Evolutionary conservation across 2,113 vertebrate species (phyloP), one percentile per base, ranked within the genome.

Genomic region (Gymnarchus niloticus): DNA sequence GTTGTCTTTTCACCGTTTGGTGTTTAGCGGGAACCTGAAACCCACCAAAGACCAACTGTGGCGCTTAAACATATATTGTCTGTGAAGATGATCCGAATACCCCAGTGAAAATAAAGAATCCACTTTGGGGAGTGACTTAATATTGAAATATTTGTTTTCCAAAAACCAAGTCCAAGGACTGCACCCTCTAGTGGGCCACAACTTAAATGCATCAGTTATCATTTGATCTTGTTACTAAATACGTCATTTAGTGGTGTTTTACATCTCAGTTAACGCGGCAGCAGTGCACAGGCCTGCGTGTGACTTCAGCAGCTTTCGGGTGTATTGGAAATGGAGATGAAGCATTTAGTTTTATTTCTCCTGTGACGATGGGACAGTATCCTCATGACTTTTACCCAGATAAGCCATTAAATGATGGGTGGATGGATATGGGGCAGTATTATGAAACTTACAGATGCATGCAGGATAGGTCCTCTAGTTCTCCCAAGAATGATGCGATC

Each of bases 1-100:
- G 76, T 92, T 90, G 88, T 89, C 90, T 90, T 88, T 88, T 91
- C 88, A 86, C 88, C 23, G 12, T 84, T 90, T 88, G 88, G 83
- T 90, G 89, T 89, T 85, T 86, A 87, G 87, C 88, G 85, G 56
- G 81, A 88, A 86, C 52, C 86, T 82, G 87, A 87, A 87, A 86
- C 85, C 85, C 82, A 76, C 86, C 83, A 12, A 80, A 46, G 37
- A 83, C 33, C 65, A 52, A 25, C 85, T 14, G 23, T 86, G 87
- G 85, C 88, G 85, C 81, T 86, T 89, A 88, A 88, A 84, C 91
- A 86, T 88, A 76, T 88, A 84, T 90, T 86, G 87, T 88, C 86
- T 88, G 6, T 76, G 88, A 87, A 83, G 86, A 91, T 86, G 83
- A 87, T 90, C 89, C 87, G 88, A 81, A 86, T 69, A 49, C 10